Percentiles rank a stretch among this genome's conserved stretches.
Conservation (phyloP, 2,797 vertebrate species). For the Gallinago nigripennis region DNA sequence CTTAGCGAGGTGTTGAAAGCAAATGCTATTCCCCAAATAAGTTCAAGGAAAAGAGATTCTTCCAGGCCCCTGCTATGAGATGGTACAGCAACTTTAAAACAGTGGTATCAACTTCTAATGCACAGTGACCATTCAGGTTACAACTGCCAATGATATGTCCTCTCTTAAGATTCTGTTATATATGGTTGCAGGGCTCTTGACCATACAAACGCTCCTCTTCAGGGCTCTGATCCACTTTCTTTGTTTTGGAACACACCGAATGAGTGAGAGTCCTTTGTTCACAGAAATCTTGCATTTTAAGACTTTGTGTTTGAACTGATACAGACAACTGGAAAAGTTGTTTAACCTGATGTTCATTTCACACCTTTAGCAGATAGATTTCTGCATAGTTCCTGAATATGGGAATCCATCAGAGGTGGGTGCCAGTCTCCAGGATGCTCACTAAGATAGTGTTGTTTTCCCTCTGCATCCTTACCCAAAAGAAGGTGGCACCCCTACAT, state of each 20-base stretch:
- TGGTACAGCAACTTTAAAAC: neutral
- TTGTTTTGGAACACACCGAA: neutral
- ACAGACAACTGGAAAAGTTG: too few species aligned
- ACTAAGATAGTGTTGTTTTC: neutral
- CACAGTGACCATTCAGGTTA: neutral
- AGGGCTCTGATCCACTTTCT: neutral
- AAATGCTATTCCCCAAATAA: neutral
- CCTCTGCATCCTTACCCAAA: neutral
- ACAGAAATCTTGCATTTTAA: neutral
- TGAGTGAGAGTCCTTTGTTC: neutral
- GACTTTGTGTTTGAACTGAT: neutral
- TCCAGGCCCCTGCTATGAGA: neutral
- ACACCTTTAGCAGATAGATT: neutral
- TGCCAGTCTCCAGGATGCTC: neutral
- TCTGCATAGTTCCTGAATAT: neutral
- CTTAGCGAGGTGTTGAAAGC: neutral
- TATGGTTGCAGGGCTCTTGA: neutral
- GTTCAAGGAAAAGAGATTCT: neutral
- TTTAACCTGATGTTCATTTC: neutral
- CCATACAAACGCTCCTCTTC: neutral
- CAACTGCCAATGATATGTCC: neutral
- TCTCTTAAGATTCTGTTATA: neutral
- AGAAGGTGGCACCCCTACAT: neutral
- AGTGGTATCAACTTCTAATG: neutral
- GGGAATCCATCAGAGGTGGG: neutral